phyloP scores from a whole-genome alignment of 2,888 invertebrate genomes.

The Oconnorella tubifera region DNA sequence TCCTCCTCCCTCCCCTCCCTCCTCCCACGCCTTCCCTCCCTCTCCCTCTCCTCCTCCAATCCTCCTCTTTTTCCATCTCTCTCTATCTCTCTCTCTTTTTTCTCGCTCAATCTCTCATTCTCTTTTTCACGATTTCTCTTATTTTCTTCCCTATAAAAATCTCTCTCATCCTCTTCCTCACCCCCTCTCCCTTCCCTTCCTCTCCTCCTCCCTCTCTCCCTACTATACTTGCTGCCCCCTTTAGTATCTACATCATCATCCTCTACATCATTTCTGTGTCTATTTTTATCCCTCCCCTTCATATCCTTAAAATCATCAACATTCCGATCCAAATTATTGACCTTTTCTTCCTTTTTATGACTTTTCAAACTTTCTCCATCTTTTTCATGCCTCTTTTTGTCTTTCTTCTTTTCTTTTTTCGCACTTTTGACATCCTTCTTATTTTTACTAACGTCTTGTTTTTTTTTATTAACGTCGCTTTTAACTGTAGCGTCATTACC shows the following conservation, averaged over 20 bases:
- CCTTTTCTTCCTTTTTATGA: too few relatives aligned
- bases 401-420: not conserved
- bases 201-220: not conserved
- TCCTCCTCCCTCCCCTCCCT: not conserved
- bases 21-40: not conserved
- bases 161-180: not conserved
- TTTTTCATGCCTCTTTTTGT: not conserved
- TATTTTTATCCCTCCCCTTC: constrained; percentile 7
- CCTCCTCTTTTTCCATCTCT: not conserved
- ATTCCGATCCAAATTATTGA: too few relatives aligned
- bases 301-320: not conserved
- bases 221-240: not conserved
- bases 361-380: not conserved
- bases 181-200: constrained; percentile 2
- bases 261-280: not conserved
- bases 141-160: not conserved
- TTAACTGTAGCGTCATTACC: not conserved
- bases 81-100: not conserved
- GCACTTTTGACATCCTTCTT: not conserved
- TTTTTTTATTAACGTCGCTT: not conserved
- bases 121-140: constrained; percentile 13
- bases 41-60: not conserved
- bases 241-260: not conserved
- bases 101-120: constrained; percentile 1
- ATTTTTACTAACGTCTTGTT: not conserved